Percentiles rank a stretch among this genome's conserved stretches.
Conservation (phyloP, 2,888 invertebrate genomes). For the Philopedon plagiatum region DNA sequence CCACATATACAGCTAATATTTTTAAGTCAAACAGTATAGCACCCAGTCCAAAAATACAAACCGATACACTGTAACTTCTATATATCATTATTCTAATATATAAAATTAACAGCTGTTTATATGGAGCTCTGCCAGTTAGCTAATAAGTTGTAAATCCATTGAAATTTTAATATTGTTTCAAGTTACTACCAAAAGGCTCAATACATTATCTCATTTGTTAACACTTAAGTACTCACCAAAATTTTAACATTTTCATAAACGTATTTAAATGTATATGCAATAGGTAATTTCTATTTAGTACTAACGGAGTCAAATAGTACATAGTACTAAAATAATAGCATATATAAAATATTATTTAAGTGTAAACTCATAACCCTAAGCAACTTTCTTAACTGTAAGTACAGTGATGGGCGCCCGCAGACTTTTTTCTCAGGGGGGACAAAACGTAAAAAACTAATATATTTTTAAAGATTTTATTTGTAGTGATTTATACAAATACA, state of each 20-base stretch:
- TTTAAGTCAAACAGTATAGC: conserved; percentile 25
- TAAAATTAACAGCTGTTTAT: conserved; percentile 61
- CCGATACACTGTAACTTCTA: conserved; percentile 46
- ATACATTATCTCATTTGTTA: conserved; percentile 34
- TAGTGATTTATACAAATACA: too few species aligned
- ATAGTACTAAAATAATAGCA: too few species aligned
- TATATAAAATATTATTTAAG: too few species aligned
- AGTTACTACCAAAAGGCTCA: conserved; percentile 37
- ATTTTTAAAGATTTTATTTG: too few species aligned
- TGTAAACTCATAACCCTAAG: too few species aligned
- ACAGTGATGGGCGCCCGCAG: too few species aligned
- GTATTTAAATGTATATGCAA: too few species aligned
- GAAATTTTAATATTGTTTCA: conserved; percentile 47
- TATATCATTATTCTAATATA: conserved; percentile 57
- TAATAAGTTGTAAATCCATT: conserved; percentile 52
- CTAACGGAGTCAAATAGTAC: too few species aligned
- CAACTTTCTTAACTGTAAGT: too few species aligned
- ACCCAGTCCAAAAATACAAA: conserved; percentile 44
- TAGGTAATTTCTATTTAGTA: too few species aligned
- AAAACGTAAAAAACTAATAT: too few species aligned
- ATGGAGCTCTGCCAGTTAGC: conserved; percentile 58
- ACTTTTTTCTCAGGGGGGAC: too few species aligned
- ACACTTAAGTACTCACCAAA: background rate
- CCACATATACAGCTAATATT: conserved; percentile 16
- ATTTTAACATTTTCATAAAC: background rate